A percentile compares a stretch with the other conserved stretches of the same genome.
These are phyloP conservation scores for Deilephila porcellus DNA, from an alignment of 2,888 invertebrate genomes.

Conservation along the genomic window DNA sequence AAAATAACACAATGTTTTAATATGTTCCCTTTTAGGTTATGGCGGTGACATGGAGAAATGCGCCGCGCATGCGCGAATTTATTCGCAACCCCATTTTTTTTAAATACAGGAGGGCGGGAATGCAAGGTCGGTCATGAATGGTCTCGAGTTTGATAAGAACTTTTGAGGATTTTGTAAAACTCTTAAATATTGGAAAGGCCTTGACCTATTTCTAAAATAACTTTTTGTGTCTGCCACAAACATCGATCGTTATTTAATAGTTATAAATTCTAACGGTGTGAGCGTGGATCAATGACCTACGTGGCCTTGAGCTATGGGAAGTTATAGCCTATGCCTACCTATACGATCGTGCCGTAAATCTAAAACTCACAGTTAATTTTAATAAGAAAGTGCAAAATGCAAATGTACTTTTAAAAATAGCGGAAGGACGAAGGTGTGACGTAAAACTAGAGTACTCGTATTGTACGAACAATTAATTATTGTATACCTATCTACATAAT, in stretches of 20 bases:
- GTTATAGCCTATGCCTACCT: background rate
- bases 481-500: too few species aligned
- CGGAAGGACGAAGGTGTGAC: too few species aligned
- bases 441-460: too few species aligned
- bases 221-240: background rate
- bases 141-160: background rate
- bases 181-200: background rate
- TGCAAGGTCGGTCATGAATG: background rate
- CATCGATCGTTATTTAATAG: background rate
- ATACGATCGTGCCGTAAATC: background rate
- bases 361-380: background rate
- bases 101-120: background rate
- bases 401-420: too few species aligned
- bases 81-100: constrained; percentile 18
- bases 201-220: background rate
- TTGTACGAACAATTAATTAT: too few species aligned
- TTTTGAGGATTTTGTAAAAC: background rate
- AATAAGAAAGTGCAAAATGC: background rate
- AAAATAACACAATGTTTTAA: constrained; percentile 42
- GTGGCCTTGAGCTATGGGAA: background rate
- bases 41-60: constrained; percentile 43
- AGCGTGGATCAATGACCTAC: background rate
- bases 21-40: constrained; percentile 53
- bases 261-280: background rate
- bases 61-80: constrained; percentile 55